Base-by-base conservation (phyloP, 2,113 vertebrate species). In the Planiliza haematocheilus region DNA sequence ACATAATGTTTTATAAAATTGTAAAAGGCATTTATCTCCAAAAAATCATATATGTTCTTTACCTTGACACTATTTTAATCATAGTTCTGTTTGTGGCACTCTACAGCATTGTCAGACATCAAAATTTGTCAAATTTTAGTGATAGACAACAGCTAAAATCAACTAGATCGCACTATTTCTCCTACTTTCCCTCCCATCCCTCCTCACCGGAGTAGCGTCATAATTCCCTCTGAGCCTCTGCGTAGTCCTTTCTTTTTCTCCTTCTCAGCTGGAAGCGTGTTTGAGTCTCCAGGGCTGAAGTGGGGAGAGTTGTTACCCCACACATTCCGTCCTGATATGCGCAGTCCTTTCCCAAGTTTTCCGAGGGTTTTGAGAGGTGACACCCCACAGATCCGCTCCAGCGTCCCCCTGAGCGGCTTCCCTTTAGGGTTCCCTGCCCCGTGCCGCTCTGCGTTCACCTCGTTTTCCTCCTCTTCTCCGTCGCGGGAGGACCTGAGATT, bases 331-430 rank as follows among this genome's bases (percentile, higher is more conserved):
- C 93, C 92, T 0, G 93, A 93, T 61, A 93, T 91, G 69, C 94
- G 92, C 6, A 95, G 90, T 12, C 90, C 60, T 68, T 94, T 95
- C 38, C 93, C 92, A 49, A 93, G 75, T 69, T 95, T 95, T 41
- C 94, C 94, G 4, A 95, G 89, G 9, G 94, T 95, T 70, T 95
- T 95, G 65, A 98, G 93, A 0, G 96, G 94, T 0, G 95, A 94
- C 34, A 95, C 88, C 9, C 95, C 94, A 39, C 93, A 96, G 81
- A 98, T 90, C 36, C 94, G 90, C 82, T 96, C 96, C 84, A 97
- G 90, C 4, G 96, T 97, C 55, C 95, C 96, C 0, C 70, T 94
- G 66, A 77, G 92, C 17, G 92, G 93, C 63, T 59, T 94, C 74
- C 79, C 87, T 42, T 92, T 92, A 1, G 88, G 72, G 39, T 86